phyloP scores from a whole-genome alignment of 2,113 vertebrate genomes.

The Jacana jacana region DNA sequence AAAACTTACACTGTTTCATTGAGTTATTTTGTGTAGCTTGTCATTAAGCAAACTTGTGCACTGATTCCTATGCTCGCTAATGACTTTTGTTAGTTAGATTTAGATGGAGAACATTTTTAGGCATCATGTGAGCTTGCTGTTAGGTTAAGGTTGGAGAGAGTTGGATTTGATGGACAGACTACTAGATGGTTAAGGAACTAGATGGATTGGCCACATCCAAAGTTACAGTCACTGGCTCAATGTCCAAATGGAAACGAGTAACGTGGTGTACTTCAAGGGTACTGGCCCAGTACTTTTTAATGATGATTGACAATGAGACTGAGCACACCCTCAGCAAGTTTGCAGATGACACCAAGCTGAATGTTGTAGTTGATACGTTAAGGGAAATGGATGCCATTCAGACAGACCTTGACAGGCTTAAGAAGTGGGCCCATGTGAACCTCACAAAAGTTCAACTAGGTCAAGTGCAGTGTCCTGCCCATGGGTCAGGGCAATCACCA shows the following conservation, averaged over 20 bases:
- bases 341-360: background rate
- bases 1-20: background rate
- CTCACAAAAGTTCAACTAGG: background rate
- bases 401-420: background rate
- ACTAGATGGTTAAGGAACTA: too few species aligned
- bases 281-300: background rate
- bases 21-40: background rate
- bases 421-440: background rate
- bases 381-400: background rate
- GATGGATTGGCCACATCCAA: background rate
- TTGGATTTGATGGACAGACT: background rate
- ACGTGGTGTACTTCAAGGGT: background rate
- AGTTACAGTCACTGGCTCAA: background rate
- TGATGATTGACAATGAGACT: background rate
- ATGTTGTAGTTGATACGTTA: background rate
- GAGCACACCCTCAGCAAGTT: background rate
- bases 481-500: too few species aligned
- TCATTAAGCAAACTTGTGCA: background rate
- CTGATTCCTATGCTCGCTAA: rapidly evolving
- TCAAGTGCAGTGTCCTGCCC: background rate
- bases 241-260: background rate
- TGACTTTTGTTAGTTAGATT: background rate
- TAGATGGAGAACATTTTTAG: background rate
- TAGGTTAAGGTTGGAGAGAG: background rate
- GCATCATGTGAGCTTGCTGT: background rate